phyloP scores from a whole-genome alignment of 2,797 vertebrate species.

The Sparidentex hasta region DNA sequence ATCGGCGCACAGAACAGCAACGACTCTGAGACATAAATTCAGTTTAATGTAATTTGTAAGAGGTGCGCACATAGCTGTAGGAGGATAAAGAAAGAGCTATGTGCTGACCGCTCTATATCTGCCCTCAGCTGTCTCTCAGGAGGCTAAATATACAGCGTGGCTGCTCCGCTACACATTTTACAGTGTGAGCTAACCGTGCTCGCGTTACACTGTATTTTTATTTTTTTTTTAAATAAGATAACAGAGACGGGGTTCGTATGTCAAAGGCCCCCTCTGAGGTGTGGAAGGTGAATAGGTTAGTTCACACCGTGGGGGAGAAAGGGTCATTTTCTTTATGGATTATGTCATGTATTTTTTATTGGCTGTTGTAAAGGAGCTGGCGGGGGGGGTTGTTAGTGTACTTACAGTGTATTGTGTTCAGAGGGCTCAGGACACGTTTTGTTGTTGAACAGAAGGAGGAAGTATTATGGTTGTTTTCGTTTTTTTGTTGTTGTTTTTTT shows the following conservation, averaged over 20 bases:
- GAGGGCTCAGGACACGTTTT: neutral
- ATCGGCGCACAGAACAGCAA: neutral
- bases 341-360: conserved; percentile 66
- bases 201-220: conserved; percentile 76
- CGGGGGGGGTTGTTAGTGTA: neutral
- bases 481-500: neutral
- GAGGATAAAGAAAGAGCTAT: conserved; percentile 22
- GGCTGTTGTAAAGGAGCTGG: conserved; percentile 14
- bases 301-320: conserved; percentile 27
- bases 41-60: neutral
- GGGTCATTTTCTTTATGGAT: conserved; percentile 71
- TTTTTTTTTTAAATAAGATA: conserved; percentile 76
- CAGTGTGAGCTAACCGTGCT: conserved; percentile 42
- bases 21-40: conserved; percentile 2
- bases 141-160: conserved; percentile 75
- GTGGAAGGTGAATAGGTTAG: conserved; percentile 35
- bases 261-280: conserved; percentile 39
- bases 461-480: neutral
- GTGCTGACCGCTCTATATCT: conserved; percentile 64
- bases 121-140: conserved; percentile 62
- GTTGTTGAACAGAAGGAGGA: neutral
- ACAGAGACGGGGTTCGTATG: conserved; percentile 62
- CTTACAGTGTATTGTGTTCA: conserved; percentile 13
- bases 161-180: conserved; percentile 51
- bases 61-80: conserved; percentile 1